phyloP scores from a whole-genome alignment of 2,113 vertebrate species.

The Lynx canadensis region DNA sequence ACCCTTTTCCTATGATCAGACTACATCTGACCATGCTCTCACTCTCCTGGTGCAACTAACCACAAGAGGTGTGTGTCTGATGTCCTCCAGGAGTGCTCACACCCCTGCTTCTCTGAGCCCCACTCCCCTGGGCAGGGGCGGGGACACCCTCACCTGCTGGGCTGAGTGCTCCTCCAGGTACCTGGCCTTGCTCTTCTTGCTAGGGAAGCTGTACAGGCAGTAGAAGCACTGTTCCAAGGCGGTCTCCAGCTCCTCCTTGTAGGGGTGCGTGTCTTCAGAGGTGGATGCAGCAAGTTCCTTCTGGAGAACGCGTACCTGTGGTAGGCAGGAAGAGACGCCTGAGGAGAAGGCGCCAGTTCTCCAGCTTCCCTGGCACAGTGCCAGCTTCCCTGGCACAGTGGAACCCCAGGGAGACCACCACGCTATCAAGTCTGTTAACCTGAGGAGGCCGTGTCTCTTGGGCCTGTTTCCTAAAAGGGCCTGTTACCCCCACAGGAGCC shows the following conservation, averaged over 20 bases:
- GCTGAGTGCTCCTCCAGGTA: conserved; percentile 97
- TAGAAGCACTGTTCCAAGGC: conserved; percentile 98
- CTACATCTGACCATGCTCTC: not conserved
- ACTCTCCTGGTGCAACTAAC: not conserved
- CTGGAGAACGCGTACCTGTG: conserved; percentile 92
- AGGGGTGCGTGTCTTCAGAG: conserved; percentile 91
- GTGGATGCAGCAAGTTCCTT: conserved; percentile 90
- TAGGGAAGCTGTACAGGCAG: conserved; percentile 96
- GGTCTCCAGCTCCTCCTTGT: conserved; percentile 97
- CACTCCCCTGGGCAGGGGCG: not conserved
- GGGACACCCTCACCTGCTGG: conserved; percentile 89
- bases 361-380: not conserved
- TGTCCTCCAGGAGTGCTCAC: not conserved
- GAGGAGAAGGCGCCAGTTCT: not conserved
- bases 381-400: not conserved
- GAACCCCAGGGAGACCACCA: not conserved
- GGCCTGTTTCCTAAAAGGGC: not conserved
- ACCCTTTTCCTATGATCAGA: not conserved
- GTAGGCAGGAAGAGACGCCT: not conserved
- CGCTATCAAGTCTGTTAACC: not conserved
- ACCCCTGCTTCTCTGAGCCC: not conserved
- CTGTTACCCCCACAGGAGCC: not conserved
- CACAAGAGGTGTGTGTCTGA: not conserved
- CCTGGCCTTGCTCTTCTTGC: conserved; percentile 98
- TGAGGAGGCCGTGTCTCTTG: not conserved